Evolutionary conservation across 2,113 vertebrate genomes (phyloP).

Genomic region (Podiceps cristatus): DNA sequence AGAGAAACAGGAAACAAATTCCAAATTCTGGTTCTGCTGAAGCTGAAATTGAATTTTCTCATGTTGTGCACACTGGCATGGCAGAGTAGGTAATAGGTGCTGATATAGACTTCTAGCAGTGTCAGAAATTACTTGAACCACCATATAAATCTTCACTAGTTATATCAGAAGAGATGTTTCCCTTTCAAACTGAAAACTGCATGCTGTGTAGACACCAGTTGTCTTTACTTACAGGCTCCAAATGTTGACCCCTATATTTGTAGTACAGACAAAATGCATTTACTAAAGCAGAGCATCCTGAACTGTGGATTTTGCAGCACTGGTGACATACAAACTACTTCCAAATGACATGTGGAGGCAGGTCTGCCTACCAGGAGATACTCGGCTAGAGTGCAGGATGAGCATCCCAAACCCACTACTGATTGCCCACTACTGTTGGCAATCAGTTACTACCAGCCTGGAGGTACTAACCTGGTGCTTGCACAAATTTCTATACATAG

Average conservation of each 20-base stretch:
- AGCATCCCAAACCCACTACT: background rate
- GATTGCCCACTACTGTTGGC: background rate
- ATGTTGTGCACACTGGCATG: background rate
- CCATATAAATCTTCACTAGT: background rate
- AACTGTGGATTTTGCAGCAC: background rate
- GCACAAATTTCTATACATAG: background rate
- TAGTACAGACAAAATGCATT: background rate
- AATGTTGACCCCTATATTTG: background rate
- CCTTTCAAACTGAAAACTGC: background rate
- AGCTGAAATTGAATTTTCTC: background rate
- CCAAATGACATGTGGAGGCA: background rate
- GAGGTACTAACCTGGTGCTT: background rate
- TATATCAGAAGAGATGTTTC: background rate
- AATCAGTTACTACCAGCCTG: background rate
- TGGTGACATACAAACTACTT: background rate
- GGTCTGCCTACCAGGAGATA: background rate
- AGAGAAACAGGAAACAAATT: background rate
- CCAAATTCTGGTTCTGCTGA: background rate
- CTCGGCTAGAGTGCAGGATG: background rate
- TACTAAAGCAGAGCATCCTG: background rate
- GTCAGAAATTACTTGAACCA: background rate
- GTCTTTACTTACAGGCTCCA: background rate
- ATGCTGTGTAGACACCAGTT: background rate
- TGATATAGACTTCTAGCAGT: background rate
- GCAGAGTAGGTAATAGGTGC: background rate